A percentile compares a stretch with the other conserved stretches of the same genome.
These are phyloP conservation scores for Iselma pallidipennis DNA, from an alignment of 2,888 invertebrate genomes.

Conservation along the genomic window DNA sequence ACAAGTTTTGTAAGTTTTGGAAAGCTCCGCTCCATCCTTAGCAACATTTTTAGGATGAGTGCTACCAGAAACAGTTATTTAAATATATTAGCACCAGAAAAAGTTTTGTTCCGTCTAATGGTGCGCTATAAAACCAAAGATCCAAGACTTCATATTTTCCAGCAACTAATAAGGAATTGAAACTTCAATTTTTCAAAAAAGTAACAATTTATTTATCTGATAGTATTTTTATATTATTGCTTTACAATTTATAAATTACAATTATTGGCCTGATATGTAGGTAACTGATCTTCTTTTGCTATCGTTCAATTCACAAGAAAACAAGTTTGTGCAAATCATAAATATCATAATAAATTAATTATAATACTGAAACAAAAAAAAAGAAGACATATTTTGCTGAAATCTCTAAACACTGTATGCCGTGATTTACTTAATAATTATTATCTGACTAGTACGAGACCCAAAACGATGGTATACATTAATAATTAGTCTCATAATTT, in stretches of 20 bases:
- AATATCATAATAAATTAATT: conserved; percentile 34
- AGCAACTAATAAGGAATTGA: no score
- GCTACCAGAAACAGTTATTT: no score
- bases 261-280: conserved; percentile 42
- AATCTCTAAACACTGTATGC: conserved; percentile 21
- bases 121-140: no score
- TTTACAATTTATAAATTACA: conserved; percentile 34
- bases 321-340: conserved; percentile 31
- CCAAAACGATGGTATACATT: no score
- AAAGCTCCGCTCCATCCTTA: no score
- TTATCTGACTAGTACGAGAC: conserved; percentile 40
- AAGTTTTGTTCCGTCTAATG: no score
- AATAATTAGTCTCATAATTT: conserved; percentile 24
- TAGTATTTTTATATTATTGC: conserved; percentile 39
- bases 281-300: conserved; percentile 44
- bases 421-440: conserved; percentile 27
- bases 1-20: no score
- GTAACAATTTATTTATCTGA: conserved; percentile 43
- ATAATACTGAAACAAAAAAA: conserved; percentile 33
- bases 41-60: no score
- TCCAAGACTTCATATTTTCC: no score
- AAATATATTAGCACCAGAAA: no score
- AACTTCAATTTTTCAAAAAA: conserved; percentile 39
- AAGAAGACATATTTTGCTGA: conserved; percentile 25
- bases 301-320: conserved; percentile 30